phyloP scores from a whole-genome alignment of 2,113 vertebrate genomes.

The Cyphomyrus discorhynchus region DNA sequence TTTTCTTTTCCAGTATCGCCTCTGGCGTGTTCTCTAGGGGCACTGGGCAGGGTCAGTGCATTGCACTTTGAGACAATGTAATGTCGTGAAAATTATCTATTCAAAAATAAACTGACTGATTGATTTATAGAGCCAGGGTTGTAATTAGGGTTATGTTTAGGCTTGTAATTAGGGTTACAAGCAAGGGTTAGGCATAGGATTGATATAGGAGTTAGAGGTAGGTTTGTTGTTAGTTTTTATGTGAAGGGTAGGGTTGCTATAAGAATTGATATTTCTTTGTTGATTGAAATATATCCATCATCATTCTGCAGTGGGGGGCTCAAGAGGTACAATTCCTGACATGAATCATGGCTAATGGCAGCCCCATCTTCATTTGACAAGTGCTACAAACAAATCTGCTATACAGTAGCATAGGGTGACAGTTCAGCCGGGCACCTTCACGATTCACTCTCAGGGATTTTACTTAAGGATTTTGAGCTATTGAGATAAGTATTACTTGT shows the following conservation, averaged over 20 bases:
- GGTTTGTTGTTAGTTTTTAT: not conserved
- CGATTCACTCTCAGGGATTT: slow-evolving; percentile 20
- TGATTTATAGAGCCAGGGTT: not conserved
- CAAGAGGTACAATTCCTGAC: not conserved
- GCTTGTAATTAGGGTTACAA: not conserved
- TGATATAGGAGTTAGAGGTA: not conserved
- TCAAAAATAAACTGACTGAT: not conserved
- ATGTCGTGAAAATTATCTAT: not conserved
- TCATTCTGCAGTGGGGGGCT: not conserved
- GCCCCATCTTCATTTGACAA: not conserved
- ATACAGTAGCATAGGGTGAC: not conserved
- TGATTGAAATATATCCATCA: not conserved
- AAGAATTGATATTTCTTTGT: not conserved
- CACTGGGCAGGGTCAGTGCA: not conserved
- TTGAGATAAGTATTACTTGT: not conserved
- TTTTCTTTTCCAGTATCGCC: not conserved
- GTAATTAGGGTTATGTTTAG: not conserved
- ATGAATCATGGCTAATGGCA: not conserved
- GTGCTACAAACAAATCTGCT: not conserved
- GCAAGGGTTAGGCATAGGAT: not conserved
- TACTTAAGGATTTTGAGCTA: not conserved
- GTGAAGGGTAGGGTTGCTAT: not conserved
- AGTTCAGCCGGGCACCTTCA: not conserved
- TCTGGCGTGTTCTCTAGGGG: not conserved
- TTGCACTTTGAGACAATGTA: not conserved